phyloP scores from a whole-genome alignment of 2,113 vertebrate species.

The Amblyopsis rosae region DNA sequence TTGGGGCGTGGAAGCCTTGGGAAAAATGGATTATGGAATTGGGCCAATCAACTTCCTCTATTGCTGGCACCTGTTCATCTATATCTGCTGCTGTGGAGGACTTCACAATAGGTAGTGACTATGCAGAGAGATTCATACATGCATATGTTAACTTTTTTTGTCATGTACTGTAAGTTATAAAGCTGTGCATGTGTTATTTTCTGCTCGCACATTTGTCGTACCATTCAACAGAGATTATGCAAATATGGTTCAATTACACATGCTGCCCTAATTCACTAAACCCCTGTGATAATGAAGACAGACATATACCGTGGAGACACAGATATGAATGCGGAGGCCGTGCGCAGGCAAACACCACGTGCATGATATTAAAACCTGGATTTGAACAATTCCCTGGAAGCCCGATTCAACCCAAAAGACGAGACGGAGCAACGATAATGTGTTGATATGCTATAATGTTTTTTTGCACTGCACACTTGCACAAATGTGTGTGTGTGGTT shows the following conservation, averaged over 20 bases:
- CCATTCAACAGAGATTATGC: constrained; percentile 67
- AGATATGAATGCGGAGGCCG: constrained; percentile 1
- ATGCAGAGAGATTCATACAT: constrained; percentile 35
- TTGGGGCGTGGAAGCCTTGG: constrained; percentile 71
- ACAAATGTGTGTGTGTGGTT: background rate
- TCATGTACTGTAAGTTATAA: constrained; percentile 22
- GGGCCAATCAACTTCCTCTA: constrained; percentile 72
- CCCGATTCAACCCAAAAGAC: constrained; percentile 24
- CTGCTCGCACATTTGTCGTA: constrained; percentile 46
- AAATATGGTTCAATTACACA: constrained; percentile 63
- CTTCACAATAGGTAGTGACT: constrained; percentile 51
- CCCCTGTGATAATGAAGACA: constrained; percentile 64
- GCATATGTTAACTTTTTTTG: constrained; percentile 29
- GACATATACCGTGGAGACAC: constrained; percentile 45
- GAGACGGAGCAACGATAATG: constrained; percentile 49
- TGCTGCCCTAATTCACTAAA: constrained; percentile 70
- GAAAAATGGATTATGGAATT: constrained; percentile 71
- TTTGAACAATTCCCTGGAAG: background rate
- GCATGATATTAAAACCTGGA: background rate
- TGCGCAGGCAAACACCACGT: background rate
- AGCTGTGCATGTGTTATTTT: constrained; percentile 38
- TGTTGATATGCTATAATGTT: constrained; percentile 62
- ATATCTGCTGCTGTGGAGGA: constrained; percentile 47
- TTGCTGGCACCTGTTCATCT: constrained; percentile 64
- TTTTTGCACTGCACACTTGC: constrained; percentile 30